phyloP scores from a whole-genome alignment of 2,113 vertebrate genomes.

The Ahaetulla prasina region DNA sequence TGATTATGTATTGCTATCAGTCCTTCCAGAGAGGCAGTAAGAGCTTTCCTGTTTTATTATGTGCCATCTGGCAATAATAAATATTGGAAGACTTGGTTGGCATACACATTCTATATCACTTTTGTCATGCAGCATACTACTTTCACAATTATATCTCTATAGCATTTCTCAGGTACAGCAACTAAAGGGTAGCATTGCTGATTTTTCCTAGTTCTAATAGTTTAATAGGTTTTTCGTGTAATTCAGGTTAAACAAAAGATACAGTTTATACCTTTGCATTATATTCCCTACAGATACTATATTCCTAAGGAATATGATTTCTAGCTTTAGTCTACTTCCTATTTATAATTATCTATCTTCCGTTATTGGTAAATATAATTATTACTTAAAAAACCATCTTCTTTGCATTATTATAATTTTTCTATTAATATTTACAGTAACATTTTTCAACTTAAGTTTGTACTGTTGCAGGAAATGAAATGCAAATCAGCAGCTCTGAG shows the following conservation, averaged over 20 bases:
- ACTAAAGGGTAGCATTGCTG: background rate
- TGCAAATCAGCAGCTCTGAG: conserved; percentile 72
- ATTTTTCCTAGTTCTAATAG: fast-evolving
- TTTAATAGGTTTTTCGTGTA: background rate
- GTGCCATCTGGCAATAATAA: background rate
- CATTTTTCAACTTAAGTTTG: conserved; percentile 40
- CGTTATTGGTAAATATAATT: conserved; percentile 27
- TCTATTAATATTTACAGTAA: conserved; percentile 68
- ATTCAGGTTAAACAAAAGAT: fast-evolving
- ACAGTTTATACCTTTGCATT: background rate
- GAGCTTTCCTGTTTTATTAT: background rate
- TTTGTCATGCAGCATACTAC: background rate
- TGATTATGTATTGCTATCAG: background rate
- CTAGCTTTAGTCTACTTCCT: conserved; percentile 6
- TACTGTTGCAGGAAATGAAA: conserved; percentile 63
- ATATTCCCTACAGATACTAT: background rate
- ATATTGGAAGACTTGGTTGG: background rate
- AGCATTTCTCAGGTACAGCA: background rate
- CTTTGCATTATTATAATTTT: conserved; percentile 44
- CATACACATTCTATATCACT: background rate
- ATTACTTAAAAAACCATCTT: conserved; percentile 3
- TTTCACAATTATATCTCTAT: background rate
- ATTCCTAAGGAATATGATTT: fast-evolving
- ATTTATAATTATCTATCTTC: background rate
- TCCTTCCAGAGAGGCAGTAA: background rate